Conservation (phyloP, 1,140 invertebrate species). For the Papilio dardanus region DNA sequence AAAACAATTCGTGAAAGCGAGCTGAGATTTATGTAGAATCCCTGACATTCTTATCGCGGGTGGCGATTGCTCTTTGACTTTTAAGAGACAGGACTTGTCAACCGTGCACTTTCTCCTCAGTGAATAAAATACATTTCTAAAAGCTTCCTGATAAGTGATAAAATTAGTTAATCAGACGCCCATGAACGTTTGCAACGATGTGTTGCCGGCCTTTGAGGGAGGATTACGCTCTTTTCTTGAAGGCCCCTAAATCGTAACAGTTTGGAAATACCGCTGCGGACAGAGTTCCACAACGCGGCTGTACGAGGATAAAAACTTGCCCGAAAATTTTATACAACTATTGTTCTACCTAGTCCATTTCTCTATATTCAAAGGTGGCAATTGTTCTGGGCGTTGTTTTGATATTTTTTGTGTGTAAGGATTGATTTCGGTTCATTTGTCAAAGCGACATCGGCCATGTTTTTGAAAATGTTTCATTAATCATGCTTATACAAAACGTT, state of each 20-base stretch:
- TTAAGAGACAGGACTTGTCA: background rate
- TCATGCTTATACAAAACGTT: constrained; percentile 6
- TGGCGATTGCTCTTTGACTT: background rate
- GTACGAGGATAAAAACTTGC: too few relatives aligned
- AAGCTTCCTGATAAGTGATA: too few relatives aligned
- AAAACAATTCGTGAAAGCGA: constrained; percentile 2
- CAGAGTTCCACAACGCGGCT: too few relatives aligned
- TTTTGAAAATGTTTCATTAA: background rate
- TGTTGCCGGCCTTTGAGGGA: too few relatives aligned
- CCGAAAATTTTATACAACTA: background rate
- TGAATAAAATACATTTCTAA: background rate
- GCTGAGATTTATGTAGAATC: constrained; percentile 1
- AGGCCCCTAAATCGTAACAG: too few relatives aligned
- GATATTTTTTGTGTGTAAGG: constrained; percentile 10
- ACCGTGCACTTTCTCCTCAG: background rate
- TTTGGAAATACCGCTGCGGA: too few relatives aligned
- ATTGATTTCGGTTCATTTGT: constrained; percentile 1
- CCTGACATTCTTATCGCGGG: background rate
- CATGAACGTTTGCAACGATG: too few relatives aligned
- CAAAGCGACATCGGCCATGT: background rate
- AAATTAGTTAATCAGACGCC: too few relatives aligned
- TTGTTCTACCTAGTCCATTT: background rate
- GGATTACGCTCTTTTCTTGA: too few relatives aligned
- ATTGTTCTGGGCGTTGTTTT: constrained; percentile 5
- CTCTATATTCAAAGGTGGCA: background rate